Evolutionary conservation across 2,113 vertebrate species (phyloP), one percentile per base, ranked within the genome.

Genomic region (Ranitomeya variabilis): DNA sequence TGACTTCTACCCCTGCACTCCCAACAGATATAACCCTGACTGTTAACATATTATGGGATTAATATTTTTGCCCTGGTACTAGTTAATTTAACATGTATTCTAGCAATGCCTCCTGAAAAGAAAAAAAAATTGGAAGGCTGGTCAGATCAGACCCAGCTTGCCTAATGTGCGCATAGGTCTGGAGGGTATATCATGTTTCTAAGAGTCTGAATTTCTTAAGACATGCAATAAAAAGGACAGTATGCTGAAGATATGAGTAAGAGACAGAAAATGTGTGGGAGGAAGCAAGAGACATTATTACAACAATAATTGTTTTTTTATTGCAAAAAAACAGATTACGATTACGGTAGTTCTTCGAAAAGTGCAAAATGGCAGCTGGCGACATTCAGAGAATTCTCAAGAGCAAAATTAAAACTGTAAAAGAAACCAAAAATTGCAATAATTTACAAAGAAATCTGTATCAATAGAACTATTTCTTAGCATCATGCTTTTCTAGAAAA

Each of bases 341-440:
- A 55, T 54, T 31, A n/a, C n/a, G n/a, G n/a, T n/a, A 23, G 23
- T 60, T 80, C 55, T 23, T 26, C 3, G 5, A 31, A 80, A 80
- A 80, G 52, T 59, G 60, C 78, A 80, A 59, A 59, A 80, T 80
- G 52, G 13, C 78, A 59, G 16, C 73, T 76, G 73, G 13, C 12
- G 37, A 76, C 21, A 59, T 80, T 57, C 7, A 26, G 19, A 59
- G 78, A 16, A 80, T 59, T 80, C 78, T 31, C 78, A 59, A 80
- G 55, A 31, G 77, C 8, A 55, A 14, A 15, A 80, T 76, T 80
- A 80, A 60, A n/a, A 80, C 59, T 31, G 78, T 16, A 31, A 79
- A 80, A 80, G 55, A 80, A 80, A 79, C 77, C 57, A 21, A 79
- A 21, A 79, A 57, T 79, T 3, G 10, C 14, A 59, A 59, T 59